These are phyloP conservation scores for Atta cephalotes DNA, from an alignment of 1,140 invertebrate genomes.

Conservation along the genomic window DNA sequence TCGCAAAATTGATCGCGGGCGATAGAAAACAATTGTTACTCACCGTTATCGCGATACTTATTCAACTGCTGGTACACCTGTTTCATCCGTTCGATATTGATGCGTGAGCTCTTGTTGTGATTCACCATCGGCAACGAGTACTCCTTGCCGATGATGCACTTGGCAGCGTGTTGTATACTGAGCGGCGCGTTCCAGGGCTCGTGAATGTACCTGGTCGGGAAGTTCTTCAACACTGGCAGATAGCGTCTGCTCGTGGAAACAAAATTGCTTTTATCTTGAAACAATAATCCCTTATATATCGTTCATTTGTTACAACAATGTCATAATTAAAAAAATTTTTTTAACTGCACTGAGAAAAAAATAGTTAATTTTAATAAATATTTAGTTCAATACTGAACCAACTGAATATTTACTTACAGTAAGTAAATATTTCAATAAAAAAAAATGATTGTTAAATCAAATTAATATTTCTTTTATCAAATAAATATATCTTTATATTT, in stretches of 20 bases:
- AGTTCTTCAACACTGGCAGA: constrained; percentile 93
- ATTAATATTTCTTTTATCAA: too few relatives aligned
- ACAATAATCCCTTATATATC: not conserved
- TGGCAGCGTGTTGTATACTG: constrained; percentile 91
- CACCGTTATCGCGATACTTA: constrained; percentile 87
- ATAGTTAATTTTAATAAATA: too few relatives aligned
- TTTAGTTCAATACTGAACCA: too few relatives aligned
- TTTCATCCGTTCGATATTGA: constrained; percentile 95
- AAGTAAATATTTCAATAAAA: too few relatives aligned
- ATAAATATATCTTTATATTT: too few relatives aligned
- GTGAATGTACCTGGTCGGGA: constrained; percentile 94
- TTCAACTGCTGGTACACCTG: constrained; percentile 94
- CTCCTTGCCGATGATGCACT: constrained; percentile 94
- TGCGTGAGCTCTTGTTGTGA: constrained; percentile 91
- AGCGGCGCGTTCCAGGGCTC: constrained; percentile 96
- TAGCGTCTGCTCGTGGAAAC: constrained; percentile 89
- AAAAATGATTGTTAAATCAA: too few relatives aligned
- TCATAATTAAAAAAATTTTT: too few relatives aligned
- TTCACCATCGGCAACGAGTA: constrained; percentile 96
- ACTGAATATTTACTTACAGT: too few relatives aligned
- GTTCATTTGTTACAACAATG: too few relatives aligned
- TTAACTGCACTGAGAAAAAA: too few relatives aligned
- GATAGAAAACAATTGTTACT: constrained; percentile 60
- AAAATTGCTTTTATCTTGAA: not conserved
- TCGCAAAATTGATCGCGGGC: not conserved